Percentiles rank a stretch among this genome's conserved stretches.
Conservation (phyloP, 2,888 invertebrate genomes). For the Hypsopygia costalis region DNA sequence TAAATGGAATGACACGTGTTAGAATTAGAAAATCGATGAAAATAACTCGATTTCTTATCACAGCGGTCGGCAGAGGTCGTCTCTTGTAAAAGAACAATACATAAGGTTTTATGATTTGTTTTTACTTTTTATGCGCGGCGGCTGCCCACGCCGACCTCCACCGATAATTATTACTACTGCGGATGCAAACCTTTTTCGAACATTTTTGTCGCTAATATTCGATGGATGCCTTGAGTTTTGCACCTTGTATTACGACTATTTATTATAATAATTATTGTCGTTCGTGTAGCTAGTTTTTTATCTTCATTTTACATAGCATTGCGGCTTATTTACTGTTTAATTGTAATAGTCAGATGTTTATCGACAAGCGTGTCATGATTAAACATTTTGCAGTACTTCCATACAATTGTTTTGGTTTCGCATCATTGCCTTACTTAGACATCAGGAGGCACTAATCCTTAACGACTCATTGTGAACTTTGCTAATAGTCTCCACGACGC, state of each 20-base stretch:
- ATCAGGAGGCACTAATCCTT: constrained; percentile 64
- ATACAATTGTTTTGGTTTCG: constrained; percentile 40
- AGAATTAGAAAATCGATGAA: constrained; percentile 53
- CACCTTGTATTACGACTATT: too few species aligned
- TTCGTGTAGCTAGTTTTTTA: too few species aligned
- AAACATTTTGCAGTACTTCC: constrained; percentile 46
- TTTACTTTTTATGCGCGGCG: constrained; percentile 53
- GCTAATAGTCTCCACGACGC: constrained; percentile 51
- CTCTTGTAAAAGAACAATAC: constrained; percentile 69
- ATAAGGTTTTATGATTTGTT: constrained; percentile 68
- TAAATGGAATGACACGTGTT: constrained; percentile 42
- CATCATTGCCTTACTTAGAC: constrained; percentile 54
- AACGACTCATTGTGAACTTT: constrained; percentile 70
- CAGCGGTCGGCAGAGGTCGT: constrained; percentile 43
- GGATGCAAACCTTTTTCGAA: constrained; percentile 36
- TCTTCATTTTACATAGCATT: too few species aligned
- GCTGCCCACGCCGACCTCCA: constrained; percentile 31
- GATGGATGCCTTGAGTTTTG: too few species aligned
- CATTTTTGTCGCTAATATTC: constrained; percentile 11
- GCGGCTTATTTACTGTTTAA: neutral
- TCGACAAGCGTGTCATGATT: constrained; percentile 14
- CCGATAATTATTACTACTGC: constrained; percentile 37
- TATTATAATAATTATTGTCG: too few species aligned
- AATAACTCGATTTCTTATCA: constrained; percentile 58
- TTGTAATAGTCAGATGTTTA: neutral